These are phyloP conservation scores for Athene noctua DNA, from an alignment of 2,113 vertebrate species.

Conservation along the genomic window DNA sequence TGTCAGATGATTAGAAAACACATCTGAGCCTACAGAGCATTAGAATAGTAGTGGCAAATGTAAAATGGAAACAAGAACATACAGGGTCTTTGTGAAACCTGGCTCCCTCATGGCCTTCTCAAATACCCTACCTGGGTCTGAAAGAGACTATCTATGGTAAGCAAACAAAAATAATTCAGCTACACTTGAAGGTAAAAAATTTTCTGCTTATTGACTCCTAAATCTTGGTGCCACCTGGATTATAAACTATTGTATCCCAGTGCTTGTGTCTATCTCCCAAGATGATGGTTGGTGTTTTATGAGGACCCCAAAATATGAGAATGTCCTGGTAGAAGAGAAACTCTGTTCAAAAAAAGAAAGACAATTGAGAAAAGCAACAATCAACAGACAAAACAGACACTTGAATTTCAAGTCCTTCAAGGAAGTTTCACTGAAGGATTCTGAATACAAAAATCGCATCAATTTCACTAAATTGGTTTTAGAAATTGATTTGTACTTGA, in stretches of 20 bases:
- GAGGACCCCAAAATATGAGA: background rate
- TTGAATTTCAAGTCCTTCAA: background rate
- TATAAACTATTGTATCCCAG: background rate
- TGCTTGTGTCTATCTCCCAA: background rate
- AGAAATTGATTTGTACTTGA: background rate
- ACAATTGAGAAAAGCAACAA: background rate
- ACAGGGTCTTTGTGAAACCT: background rate
- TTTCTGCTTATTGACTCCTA: background rate
- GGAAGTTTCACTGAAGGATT: background rate
- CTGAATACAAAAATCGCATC: background rate
- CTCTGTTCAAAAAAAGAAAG: background rate
- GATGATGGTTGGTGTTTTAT: background rate
- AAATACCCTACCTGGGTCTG: background rate
- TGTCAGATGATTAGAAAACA: background rate
- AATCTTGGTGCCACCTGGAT: background rate
- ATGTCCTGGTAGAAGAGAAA: background rate
- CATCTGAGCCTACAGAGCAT: background rate
- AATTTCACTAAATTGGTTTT: background rate
- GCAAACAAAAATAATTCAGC: background rate
- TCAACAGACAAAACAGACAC: background rate
- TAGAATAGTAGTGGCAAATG: background rate
- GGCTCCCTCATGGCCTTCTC: background rate
- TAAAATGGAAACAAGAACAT: background rate
- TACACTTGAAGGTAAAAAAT: background rate
- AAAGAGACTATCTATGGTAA: background rate